These are phyloP conservation scores for Therioaphis trifolii DNA, from an alignment of 2,888 invertebrate genomes.

Conservation along the genomic window DNA sequence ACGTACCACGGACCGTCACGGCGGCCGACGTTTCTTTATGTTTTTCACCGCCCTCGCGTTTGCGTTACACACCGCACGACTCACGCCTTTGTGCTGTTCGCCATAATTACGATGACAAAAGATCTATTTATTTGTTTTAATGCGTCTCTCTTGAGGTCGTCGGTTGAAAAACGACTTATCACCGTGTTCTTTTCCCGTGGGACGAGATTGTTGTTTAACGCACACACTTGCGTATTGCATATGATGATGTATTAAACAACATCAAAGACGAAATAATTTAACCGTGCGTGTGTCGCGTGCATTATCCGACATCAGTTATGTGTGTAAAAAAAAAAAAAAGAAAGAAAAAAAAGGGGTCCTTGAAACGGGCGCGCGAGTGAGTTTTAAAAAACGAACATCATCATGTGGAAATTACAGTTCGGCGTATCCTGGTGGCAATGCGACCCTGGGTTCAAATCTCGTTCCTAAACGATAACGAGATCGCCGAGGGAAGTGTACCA, in stretches of 20 bases:
- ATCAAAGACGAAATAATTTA: too few species aligned
- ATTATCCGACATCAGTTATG: slow-evolving; percentile 1
- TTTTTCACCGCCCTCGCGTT: neutral
- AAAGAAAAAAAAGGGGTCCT: neutral
- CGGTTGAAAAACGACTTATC: slow-evolving; percentile 25
- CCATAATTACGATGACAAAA: neutral
- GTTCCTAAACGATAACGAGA: neutral
- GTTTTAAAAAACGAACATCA: neutral
- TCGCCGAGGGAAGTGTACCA: slow-evolving; percentile 27
- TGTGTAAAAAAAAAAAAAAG: neutral
- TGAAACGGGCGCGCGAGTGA: neutral
- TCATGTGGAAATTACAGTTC: neutral
- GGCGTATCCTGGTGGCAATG: too few species aligned
- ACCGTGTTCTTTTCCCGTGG: neutral
- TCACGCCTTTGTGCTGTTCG: neutral
- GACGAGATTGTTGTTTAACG: neutral
- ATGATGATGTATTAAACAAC: neutral
- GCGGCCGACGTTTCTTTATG: neutral
- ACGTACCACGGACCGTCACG: neutral
- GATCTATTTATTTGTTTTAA: neutral
- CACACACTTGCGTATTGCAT: neutral
- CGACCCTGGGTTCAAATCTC: neutral
- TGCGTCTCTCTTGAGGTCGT: neutral
- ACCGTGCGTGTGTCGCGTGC: neutral
- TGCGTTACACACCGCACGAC: neutral